A percentile compares a stretch with the other conserved stretches of the same genome.
Conservation (phyloP, 2,797 vertebrate species). For the Tenualosa thibaudeaui region DNA sequence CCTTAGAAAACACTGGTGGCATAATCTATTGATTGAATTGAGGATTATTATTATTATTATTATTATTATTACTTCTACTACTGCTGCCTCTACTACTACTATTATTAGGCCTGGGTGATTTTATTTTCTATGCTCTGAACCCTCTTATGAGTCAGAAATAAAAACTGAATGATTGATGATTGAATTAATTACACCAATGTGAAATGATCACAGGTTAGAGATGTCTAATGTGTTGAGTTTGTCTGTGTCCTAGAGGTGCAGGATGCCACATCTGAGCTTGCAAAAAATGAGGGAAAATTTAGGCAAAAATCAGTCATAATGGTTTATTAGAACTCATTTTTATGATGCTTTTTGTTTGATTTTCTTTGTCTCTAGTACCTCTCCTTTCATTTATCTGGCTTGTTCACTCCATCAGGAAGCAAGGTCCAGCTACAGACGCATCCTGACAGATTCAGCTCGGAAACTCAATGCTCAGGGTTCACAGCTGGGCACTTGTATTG, state of each 20-base stretch:
- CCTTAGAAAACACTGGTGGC: no score
- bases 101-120: no score
- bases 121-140: no score
- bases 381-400: conserved; percentile 28
- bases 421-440: conserved; percentile 85
- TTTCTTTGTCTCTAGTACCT: conserved; percentile 14
- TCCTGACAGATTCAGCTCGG: conserved; percentile 86
- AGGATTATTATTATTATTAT: no score
- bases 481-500: conserved; percentile 85
- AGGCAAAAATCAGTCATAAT: neutral
- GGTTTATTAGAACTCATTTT: neutral
- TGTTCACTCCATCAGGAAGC: conserved; percentile 75
- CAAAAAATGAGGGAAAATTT: neutral
- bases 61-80: no score
- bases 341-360: neutral
- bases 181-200: neutral
- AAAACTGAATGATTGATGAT: no score
- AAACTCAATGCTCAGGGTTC: conserved; percentile 86
- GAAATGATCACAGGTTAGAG: neutral
- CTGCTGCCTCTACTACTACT: no score
- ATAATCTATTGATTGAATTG: no score
- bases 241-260: neutral
- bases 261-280: neutral
- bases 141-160: no score
- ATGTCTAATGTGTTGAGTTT: neutral